phyloP scores from a whole-genome alignment of 35 echinoderm and acorn worm genomes.

The Holothuria glaberrima region DNA sequence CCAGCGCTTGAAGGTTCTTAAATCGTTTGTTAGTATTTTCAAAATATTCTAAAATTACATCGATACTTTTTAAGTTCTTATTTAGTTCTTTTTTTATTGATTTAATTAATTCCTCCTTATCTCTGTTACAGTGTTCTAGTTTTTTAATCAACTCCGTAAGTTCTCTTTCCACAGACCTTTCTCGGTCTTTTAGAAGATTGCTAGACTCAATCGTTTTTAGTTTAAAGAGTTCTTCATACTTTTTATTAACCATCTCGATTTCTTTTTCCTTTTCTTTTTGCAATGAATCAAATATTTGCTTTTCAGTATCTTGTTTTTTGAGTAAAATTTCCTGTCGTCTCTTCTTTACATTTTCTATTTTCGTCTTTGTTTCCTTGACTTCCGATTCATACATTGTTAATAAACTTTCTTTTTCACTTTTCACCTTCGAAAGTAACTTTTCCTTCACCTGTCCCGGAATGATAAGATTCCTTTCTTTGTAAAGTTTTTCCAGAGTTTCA shows the following conservation, averaged over 20 bases:
- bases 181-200: not conserved
- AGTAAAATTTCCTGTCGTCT: not conserved
- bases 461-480: not conserved
- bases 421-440: not conserved
- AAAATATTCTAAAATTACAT: not conserved
- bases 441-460: not conserved
- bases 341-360: not conserved
- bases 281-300: not conserved
- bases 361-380: not conserved
- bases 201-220: not conserved
- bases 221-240: not conserved
- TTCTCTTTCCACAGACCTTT: not conserved
- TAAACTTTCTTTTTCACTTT: not conserved
- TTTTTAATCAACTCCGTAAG: not conserved
- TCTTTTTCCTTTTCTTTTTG: conserved; percentile 3
- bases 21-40: conserved; percentile 1
- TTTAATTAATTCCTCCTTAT: not conserved
- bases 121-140: not conserved
- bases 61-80: not conserved
- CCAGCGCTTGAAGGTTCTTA: not conserved
- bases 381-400: not conserved
- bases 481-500: not conserved
- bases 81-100: not conserved
- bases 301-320: not conserved
- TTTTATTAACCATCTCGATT: not conserved